A percentile compares a stretch with the other conserved stretches of the same genome.
Evolutionary conservation across 2,113 vertebrate genomes (phyloP).

Genomic region (Campylomormyrus numenius): DNA sequence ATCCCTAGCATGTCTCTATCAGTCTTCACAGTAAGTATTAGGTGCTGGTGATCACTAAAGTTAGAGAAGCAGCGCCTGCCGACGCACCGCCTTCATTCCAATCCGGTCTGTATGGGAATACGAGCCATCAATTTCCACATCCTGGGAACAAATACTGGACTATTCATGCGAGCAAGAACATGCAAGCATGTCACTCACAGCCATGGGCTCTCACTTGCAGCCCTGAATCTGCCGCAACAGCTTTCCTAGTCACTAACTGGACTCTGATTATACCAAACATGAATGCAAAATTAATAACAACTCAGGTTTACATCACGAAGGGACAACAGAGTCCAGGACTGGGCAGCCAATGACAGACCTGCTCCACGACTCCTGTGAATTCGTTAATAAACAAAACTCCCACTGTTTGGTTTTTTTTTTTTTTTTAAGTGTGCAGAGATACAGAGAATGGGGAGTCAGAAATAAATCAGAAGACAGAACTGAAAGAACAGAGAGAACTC

Average conservation of each 20-base stretch:
- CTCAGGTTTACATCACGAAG: neutral
- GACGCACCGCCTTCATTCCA: neutral
- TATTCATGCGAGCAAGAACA: neutral
- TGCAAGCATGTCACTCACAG: neutral
- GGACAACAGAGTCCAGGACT: neutral
- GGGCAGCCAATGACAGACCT: neutral
- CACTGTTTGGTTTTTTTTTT: too few species aligned
- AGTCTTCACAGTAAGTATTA: neutral
- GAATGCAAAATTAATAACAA: neutral
- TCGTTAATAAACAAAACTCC: neutral
- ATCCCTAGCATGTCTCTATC: neutral
- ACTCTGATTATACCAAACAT: neutral
- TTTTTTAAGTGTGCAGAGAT: neutral
- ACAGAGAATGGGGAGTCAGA: neutral
- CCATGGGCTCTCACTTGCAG: neutral
- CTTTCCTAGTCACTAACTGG: neutral
- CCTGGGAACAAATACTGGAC: neutral
- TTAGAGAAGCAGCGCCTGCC: neutral
- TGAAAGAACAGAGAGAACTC: neutral
- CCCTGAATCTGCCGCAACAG: neutral
- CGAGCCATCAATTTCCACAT: neutral
- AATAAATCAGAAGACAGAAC: neutral
- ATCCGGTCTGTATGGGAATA: neutral
- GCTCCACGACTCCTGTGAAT: neutral
- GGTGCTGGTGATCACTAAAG: neutral